These are phyloP conservation scores for Poeciliopsis prolifica DNA, from an alignment of 2,113 vertebrate genomes.

Conservation along the genomic window DNA sequence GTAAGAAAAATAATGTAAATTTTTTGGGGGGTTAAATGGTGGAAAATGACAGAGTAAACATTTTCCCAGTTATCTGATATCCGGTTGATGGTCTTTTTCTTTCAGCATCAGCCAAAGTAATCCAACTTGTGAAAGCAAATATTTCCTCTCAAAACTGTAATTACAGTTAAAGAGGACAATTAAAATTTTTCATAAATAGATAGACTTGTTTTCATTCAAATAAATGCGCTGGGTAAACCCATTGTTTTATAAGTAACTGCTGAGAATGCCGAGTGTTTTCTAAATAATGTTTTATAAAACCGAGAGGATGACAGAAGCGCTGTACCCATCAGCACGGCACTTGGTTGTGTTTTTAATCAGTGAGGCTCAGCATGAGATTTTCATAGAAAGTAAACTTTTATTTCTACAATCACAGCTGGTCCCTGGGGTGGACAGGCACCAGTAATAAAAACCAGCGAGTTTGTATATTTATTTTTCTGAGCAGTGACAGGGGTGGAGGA, in stretches of 20 bases:
- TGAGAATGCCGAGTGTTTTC: constrained; percentile 65
- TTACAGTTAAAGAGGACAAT: constrained; percentile 48
- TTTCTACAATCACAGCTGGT: constrained; percentile 57
- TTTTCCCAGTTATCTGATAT: constrained; percentile 37
- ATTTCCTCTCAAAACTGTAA: constrained; percentile 36
- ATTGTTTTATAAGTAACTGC: constrained; percentile 58
- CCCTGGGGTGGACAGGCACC: background rate
- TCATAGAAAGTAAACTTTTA: constrained; percentile 50
- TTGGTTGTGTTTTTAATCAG: constrained; percentile 59
- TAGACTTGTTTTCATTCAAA: constrained; percentile 61
- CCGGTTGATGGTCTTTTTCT: constrained; percentile 2
- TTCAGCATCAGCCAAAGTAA: constrained; percentile 16
- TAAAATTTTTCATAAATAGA: constrained; percentile 60
- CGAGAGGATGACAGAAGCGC: constrained; percentile 51
- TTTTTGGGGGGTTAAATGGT: constrained; percentile 1
- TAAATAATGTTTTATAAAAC: constrained; percentile 59
- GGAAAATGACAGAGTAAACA: constrained; percentile 9
- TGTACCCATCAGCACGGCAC: constrained; percentile 59
- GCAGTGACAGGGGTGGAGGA: constrained; percentile 8
- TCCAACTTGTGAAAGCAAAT: constrained; percentile 20
- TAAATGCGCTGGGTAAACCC: constrained; percentile 54
- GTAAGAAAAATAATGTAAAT: constrained; percentile 7
- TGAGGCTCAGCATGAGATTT: constrained; percentile 56
- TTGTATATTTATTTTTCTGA: background rate
- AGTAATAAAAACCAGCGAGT: background rate